phyloP scores from a whole-genome alignment of 2,797 vertebrate species.

The Phylloscopus collybita region DNA sequence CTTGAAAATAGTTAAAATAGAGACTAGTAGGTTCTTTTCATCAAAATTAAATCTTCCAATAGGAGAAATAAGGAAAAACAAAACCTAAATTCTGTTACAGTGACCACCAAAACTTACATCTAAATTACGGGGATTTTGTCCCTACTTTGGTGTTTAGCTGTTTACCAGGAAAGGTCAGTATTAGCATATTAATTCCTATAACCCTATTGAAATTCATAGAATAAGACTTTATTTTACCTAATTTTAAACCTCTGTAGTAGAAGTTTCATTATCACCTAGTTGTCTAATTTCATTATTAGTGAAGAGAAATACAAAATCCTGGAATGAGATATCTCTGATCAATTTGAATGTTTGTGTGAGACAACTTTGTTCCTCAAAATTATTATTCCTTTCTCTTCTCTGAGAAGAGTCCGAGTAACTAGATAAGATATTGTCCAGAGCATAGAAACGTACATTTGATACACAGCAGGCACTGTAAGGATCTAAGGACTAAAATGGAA shows the following conservation, averaged over 20 bases:
- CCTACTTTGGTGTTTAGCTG: not conserved
- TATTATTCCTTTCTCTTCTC: not conserved
- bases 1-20: not conserved
- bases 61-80: not conserved
- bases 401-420: not conserved
- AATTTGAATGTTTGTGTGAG: not conserved
- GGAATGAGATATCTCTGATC: not conserved
- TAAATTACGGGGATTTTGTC: not conserved
- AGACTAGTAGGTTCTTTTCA: not conserved
- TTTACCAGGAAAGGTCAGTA: not conserved
- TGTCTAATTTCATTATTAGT: not conserved
- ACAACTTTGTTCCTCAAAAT: not conserved
- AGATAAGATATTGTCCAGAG: not conserved
- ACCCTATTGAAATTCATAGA: not conserved
- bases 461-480: not conserved
- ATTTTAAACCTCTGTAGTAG: not conserved
- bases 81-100: not conserved
- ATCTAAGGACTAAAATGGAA: not conserved
- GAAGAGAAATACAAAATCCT: not conserved
- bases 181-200: not conserved
- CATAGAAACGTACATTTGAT: not conserved
- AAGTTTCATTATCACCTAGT: not conserved
- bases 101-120: not conserved
- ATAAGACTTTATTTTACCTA: not conserved
- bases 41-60: not conserved